Conservation (phyloP, 2,113 vertebrate species). For the Ploceus nigricollis region DNA sequence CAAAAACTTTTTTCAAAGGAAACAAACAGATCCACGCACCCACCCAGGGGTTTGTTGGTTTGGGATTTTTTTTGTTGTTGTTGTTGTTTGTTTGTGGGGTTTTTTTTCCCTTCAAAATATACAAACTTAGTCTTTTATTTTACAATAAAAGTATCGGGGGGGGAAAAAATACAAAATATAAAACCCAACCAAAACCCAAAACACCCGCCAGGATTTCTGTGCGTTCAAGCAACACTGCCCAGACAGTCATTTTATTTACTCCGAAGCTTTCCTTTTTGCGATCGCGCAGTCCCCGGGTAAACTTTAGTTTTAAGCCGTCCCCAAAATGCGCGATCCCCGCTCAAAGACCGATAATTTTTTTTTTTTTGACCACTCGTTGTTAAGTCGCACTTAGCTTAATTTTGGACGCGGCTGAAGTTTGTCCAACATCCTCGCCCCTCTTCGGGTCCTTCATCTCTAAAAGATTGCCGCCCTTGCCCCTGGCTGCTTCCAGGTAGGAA, state of each 20-base stretch:
- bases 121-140: neutral
- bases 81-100: too few relatives aligned
- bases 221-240: neutral
- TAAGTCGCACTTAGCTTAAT: neutral
- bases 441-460: slow-evolving; percentile 21
- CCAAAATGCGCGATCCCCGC: neutral
- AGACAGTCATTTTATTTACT: neutral
- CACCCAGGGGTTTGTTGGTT: neutral
- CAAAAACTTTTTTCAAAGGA: slow-evolving; percentile 45
- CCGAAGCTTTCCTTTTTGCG: slow-evolving; percentile 50
- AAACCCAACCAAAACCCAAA: neutral
- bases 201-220: neutral
- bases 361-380: neutral
- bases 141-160: neutral
- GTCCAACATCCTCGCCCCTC: neutral
- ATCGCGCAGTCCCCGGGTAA: neutral
- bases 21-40: slow-evolving; percentile 1
- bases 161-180: neutral
- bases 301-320: slow-evolving; percentile 34
- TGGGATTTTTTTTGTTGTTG: neutral
- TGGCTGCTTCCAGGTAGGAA: slow-evolving; percentile 41
- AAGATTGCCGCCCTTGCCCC: slow-evolving; percentile 15
- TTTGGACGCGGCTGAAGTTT: slow-evolving; percentile 44
- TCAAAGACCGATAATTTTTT: neutral
- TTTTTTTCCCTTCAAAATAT: neutral